Evolutionary conservation across 2,888 invertebrate genomes (phyloP).

Genomic region (Eucera pruinosa): DNA sequence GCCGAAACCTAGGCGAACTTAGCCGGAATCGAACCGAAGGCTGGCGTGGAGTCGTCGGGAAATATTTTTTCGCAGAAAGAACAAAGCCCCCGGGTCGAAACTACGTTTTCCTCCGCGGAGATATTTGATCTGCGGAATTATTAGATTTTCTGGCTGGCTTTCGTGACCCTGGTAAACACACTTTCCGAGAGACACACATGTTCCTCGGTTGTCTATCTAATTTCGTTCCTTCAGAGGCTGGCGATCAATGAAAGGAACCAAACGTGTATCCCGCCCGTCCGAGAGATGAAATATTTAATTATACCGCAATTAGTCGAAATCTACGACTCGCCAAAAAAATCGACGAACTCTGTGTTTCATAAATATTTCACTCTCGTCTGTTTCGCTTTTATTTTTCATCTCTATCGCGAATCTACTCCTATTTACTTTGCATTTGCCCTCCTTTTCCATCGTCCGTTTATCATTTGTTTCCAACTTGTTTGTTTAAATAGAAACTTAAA

Average conservation of each 20-base stretch:
- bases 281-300: conserved; percentile 17
- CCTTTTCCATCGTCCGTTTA: background rate
- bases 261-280: background rate
- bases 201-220: conserved; percentile 55
- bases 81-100: conserved; percentile 63
- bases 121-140: conserved; percentile 75
- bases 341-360: too few relatives aligned
- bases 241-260: conserved; percentile 18
- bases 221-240: conserved; percentile 32
- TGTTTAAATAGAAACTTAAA: background rate
- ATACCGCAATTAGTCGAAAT: conserved; percentile 14
- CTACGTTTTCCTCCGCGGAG: conserved; percentile 63
- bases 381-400: too few relatives aligned
- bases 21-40: too few relatives aligned
- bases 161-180: conserved; percentile 78
- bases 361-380: too few relatives aligned
- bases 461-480: background rate
- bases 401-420: too few relatives aligned
- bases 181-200: conserved; percentile 75
- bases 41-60: too few relatives aligned
- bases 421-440: background rate
- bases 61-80: too few relatives aligned
- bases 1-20: too few relatives aligned
- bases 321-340: too few relatives aligned
- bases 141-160: conserved; percentile 68